Evolutionary conservation across 2,888 invertebrate genomes (phyloP), one percentile per base, ranked within the genome.

Genomic region (Idaea aversata): DNA sequence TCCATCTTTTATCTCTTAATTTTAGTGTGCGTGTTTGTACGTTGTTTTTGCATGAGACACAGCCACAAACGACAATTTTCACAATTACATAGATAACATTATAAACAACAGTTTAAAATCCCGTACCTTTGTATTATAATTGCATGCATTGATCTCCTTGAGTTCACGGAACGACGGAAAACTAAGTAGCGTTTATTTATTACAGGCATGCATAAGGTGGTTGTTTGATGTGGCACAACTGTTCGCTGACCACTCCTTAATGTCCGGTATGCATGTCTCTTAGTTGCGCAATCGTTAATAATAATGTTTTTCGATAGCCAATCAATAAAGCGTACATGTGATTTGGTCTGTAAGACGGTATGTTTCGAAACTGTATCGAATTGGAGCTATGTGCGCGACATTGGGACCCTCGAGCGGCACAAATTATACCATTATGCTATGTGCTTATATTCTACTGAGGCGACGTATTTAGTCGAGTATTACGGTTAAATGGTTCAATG

Each of bases 111-210:
- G 80, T 80, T 78, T 78, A 76, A 78, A 72, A 75, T 76, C 75
- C 77, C 75, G 72, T 74, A 75, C 74, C 71, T 71, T 76, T 75
- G 78, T 74, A 70, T 34, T 67, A 75, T 86, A 87, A 88, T 88
- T 86, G 80, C 83, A 86, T 82, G 78, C 80, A 88, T 86, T 84
- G 88, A 85, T 91, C 88, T 89, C 90, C 90, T 91, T 90, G 89
- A 87, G 84, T 84, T 85, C 78, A 75, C 87, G 85, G 88, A 86
- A 90, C 85, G 85, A 80, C 87, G 85, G 88, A 88, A 84, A 88
- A 79, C 79, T 76, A 75, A 77, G 72, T 73, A 75, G 73, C 81
- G 75, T 77, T 81, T 81, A 83, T 85, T 85, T 85, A 86, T 86
- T 83, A 81, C 75, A 77, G 76, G 72, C 70, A 67, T 72, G 59